Base-by-base conservation (phyloP, 2,797 vertebrate species). In the Astyanax mexicanus region DNA sequence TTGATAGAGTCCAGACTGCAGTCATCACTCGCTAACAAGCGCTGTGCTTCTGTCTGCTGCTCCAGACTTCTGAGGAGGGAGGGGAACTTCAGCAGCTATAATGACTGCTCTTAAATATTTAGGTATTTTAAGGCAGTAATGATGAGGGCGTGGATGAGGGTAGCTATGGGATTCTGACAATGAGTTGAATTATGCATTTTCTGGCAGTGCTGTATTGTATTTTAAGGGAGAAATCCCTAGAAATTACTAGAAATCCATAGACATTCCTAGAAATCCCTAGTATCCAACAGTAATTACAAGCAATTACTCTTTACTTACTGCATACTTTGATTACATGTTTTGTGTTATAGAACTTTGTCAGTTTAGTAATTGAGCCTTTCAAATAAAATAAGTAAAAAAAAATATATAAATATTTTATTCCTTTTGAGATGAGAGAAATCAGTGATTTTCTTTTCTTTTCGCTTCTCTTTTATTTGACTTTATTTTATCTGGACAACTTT, bases 1-100 rank as follows among this genome's bases (percentile, higher is more conserved):
- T 83, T 86, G 83, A 84, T 83, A 77, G 81, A 83, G 81, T 78
- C 69, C 75, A 72, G 66, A 62, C 66, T 69, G 54, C 55, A 76
- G 72, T 80, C 82, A 81, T 80, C 70, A 73, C 78, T 38, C 57
- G 75, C 78, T 83, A 84, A 80, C 54, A 75, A 85, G 70, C 62
- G 42, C 47, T 62, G 55, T 23, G 47, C 66, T 74, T 77, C 76
- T 69, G 79, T 82, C 66, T 82, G 79, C 52, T 62, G 61, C 71
- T 40, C 47, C 47, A 69, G 42, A 69, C 83, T 77, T 71, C 83
- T 79, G 75, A 80, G 35, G 52, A 67, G 71, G 68, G 77, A 72
- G 61, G 40, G 42, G 19, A 58, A 61, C 57, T 64, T 64, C 49
- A 69, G 55, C 61, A 65, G 52, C 32, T 5, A 13, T 62, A 60